phyloP scores from a whole-genome alignment of 1,140 invertebrate genomes.

The Tachypleus tridentatus region DNA sequence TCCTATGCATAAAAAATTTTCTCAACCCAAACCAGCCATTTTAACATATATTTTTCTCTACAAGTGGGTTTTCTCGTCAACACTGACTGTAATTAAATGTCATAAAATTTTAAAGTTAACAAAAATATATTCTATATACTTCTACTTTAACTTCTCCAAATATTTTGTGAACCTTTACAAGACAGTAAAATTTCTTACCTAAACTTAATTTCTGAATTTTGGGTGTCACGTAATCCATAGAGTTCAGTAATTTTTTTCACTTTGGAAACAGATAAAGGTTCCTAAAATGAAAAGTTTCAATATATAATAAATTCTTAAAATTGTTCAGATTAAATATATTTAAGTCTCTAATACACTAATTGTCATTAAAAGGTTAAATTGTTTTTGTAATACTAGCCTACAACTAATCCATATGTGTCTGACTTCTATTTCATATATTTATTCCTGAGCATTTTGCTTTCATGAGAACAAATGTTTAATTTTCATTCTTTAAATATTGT shows the following conservation, averaged over 20 bases:
- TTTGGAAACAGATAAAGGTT: slow-evolving; percentile 42
- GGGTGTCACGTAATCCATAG: slow-evolving; percentile 52
- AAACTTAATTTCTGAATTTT: slow-evolving; percentile 65
- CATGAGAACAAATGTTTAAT: background rate
- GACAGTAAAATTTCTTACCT: slow-evolving; percentile 29
- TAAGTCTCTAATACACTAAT: background rate
- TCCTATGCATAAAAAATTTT: no score
- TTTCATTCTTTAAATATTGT: background rate
- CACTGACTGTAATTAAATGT: slow-evolving; percentile 1
- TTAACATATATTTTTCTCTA: no score
- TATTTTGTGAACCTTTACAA: no score
- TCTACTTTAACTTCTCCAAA: no score
- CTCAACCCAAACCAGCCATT: no score
- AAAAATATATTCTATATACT: no score
- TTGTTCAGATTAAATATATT: background rate
- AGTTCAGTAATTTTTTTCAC: slow-evolving; percentile 48
- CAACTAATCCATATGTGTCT: background rate
- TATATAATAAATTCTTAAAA: background rate
- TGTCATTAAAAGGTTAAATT: background rate
- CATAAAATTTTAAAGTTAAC: background rate
- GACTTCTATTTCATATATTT: background rate
- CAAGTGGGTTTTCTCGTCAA: no score
- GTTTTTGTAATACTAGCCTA: background rate
- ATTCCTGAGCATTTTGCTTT: background rate
- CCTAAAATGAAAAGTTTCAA: slow-evolving; percentile 23